A percentile compares a stretch with the other conserved stretches of the same genome.
These are phyloP conservation scores for Chaetodon trifasciatus DNA, from an alignment of 2,797 vertebrate species.

Conservation along the genomic window DNA sequence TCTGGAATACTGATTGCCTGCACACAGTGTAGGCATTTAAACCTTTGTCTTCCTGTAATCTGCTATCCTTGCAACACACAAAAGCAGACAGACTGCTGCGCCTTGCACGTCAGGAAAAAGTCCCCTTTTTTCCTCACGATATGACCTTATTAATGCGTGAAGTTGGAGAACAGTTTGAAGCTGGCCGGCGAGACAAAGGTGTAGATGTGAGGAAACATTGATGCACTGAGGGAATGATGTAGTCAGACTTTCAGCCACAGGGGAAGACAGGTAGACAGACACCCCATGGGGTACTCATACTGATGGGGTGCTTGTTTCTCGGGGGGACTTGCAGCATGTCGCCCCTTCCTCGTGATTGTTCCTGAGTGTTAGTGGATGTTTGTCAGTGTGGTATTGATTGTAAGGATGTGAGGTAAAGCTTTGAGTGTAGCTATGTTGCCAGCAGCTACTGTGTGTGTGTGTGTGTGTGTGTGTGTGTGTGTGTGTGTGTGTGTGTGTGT, in stretches of 20 bases:
- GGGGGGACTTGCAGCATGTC: slow-evolving; percentile 46
- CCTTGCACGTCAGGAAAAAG: slow-evolving; percentile 24
- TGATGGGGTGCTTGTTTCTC: slow-evolving; percentile 57
- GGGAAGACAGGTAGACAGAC: slow-evolving; percentile 63
- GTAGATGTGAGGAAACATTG: slow-evolving; percentile 67
- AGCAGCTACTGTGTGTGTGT: slow-evolving; percentile 37
- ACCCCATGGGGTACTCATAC: slow-evolving; percentile 53
- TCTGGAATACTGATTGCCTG: slow-evolving; percentile 38
- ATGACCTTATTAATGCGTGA: slow-evolving; percentile 43
- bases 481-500: slow-evolving; percentile 44
- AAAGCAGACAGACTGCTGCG: slow-evolving; percentile 37
- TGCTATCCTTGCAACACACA: slow-evolving; percentile 19
- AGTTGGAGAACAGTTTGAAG: slow-evolving; percentile 48
- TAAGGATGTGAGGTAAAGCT: slow-evolving; percentile 40
- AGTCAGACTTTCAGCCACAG: slow-evolving; percentile 63
- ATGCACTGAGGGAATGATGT: slow-evolving; percentile 70
- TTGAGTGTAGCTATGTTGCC: slow-evolving; percentile 18
- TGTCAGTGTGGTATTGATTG: slow-evolving; percentile 76
- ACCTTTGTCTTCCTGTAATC: slow-evolving; percentile 37
- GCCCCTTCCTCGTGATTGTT: slow-evolving; percentile 65
- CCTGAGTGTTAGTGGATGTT: slow-evolving; percentile 63
- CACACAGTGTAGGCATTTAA: slow-evolving; percentile 20
- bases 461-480: slow-evolving; percentile 40
- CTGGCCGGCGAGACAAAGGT: slow-evolving; percentile 33
- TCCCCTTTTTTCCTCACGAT: slow-evolving; percentile 30